These are phyloP conservation scores for Drosophila mulleri DNA, from an alignment of 2,888 invertebrate species.

Conservation along the genomic window DNA sequence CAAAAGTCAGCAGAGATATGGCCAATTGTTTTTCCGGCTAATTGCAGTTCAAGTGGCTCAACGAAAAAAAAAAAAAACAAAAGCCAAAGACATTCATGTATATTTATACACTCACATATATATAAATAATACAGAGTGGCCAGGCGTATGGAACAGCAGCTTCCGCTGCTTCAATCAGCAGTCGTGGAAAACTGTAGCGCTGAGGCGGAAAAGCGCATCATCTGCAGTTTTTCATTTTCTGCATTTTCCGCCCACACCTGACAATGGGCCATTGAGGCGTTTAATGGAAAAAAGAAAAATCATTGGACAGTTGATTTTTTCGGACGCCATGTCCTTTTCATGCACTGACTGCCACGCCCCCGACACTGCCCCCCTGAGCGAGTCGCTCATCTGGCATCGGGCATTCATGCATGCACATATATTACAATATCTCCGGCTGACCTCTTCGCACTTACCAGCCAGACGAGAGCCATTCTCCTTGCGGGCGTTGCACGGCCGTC, in stretches of 20 bases:
- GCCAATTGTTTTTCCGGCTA: constrained; percentile 43
- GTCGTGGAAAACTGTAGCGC: constrained; percentile 12
- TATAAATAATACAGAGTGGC: constrained; percentile 47
- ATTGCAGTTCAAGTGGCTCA: constrained; percentile 49
- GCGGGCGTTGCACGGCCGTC: constrained; percentile 10
- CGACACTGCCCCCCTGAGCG: neutral
- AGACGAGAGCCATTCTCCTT: constrained; percentile 34
- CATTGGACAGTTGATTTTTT: constrained; percentile 28
- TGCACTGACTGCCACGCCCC: constrained; percentile 40
- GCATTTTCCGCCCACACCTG: constrained; percentile 6
- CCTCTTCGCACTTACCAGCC: constrained; percentile 44
- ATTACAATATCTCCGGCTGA: constrained; percentile 15
- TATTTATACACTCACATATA: constrained; percentile 4
- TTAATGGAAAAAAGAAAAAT: constrained; percentile 22
- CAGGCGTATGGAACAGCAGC: constrained; percentile 24
- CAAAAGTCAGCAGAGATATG: constrained; percentile 2
- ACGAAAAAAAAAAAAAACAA: neutral
- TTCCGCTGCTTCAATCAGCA: constrained; percentile 20
- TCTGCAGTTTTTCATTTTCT: constrained; percentile 26
- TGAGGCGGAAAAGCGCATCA: constrained; percentile 39
- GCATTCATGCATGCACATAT: constrained; percentile 21
- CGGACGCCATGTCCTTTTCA: constrained; percentile 55
- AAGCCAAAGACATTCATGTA: neutral
- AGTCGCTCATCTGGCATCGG: neutral
- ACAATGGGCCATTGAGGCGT: constrained; percentile 15